phyloP scores from a whole-genome alignment of 30 jellyfish, hydroid and myxozoan genomes.

The Sanderia malayensis region DNA sequence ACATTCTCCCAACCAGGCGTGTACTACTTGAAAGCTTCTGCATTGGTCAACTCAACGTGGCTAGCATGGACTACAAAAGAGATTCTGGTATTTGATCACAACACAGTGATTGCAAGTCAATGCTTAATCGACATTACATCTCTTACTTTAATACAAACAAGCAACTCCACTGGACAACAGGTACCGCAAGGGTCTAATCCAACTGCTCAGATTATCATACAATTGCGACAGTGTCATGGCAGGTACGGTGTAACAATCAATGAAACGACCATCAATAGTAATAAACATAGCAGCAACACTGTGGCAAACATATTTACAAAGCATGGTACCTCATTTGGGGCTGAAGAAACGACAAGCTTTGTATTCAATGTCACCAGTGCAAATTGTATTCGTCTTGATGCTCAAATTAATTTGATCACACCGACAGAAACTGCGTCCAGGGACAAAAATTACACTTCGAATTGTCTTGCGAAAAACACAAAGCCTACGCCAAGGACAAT shows the following conservation, averaged over 20 bases:
- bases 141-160: not conserved
- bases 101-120: conserved; percentile 16
- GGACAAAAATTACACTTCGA: not conserved
- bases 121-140: conserved; percentile 10
- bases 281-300: not conserved
- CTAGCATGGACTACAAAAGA: conserved; percentile 15
- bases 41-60: conserved; percentile 21
- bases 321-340: not conserved
- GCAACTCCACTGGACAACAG: not conserved
- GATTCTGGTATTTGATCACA: conserved; percentile 47
- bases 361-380: not conserved
- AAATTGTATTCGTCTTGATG: not conserved
- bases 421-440: not conserved
- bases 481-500: not conserved
- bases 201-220: not conserved
- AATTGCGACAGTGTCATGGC: conserved; percentile 27
- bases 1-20: conserved; percentile 8
- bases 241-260: not conserved
- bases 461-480: not conserved
- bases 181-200: not conserved
- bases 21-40: conserved; percentile 14
- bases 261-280: not conserved
- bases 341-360: not conserved
- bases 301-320: not conserved
- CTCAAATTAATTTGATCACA: not conserved